phyloP scores from a whole-genome alignment of 2,797 vertebrate species.

The Chiroxiphia lanceolata region DNA sequence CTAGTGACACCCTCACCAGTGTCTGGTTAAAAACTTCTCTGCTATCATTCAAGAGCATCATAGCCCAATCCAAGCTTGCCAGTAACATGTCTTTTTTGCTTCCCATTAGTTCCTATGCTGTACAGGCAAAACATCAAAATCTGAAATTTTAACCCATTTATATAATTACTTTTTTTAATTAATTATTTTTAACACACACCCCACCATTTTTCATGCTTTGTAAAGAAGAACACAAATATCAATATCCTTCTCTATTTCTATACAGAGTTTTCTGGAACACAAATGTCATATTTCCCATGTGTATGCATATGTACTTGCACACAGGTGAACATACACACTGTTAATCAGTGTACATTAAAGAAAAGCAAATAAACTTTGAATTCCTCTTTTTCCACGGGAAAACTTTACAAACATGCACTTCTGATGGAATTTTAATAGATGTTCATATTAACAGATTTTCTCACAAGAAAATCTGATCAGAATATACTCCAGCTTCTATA shows the following conservation, averaged over 20 bases:
- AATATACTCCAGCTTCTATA: not conserved
- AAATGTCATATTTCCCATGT: not conserved
- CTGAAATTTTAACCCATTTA: not conserved
- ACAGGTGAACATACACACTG: not conserved
- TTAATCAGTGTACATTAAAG: not conserved
- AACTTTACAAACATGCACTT: not conserved
- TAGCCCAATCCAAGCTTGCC: not conserved
- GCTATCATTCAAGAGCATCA: not conserved
- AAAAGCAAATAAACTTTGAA: not conserved
- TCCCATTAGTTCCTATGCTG: not conserved
- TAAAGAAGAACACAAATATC: not conserved
- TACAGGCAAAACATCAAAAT: not conserved
- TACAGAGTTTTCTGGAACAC: not conserved
- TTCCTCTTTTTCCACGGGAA: not conserved
- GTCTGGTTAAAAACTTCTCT: not conserved
- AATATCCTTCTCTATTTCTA: not conserved
- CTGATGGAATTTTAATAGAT: not conserved
- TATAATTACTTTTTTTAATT: not conserved
- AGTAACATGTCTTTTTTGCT: not conserved
- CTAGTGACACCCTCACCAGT: not conserved
- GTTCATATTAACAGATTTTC: not conserved
- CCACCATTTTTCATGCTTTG: not conserved
- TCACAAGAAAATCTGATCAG: not conserved
- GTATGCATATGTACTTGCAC: not conserved
- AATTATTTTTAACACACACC: not conserved